phyloP scores from a whole-genome alignment of 2,888 invertebrate species.

The Stictocephala bisonia region DNA sequence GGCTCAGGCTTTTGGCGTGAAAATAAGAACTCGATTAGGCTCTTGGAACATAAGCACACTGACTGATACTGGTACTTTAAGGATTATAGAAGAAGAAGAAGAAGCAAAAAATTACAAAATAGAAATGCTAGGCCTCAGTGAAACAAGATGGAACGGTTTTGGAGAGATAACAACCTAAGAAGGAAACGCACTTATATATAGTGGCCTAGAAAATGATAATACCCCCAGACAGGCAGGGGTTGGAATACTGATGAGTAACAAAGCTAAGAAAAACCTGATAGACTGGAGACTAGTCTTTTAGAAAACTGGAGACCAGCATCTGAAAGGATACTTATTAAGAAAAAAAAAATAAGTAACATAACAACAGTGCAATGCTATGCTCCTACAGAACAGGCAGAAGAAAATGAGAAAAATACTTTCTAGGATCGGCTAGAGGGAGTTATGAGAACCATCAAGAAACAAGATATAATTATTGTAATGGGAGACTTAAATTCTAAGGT shows the following conservation, averaged over 20 bases:
- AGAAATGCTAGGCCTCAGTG: not conserved
- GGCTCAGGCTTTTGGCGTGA: conserved; percentile 7
- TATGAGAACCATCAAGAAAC: not conserved
- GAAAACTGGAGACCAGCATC: too few relatives aligned
- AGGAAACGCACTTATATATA: not conserved
- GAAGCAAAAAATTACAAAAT: conserved; percentile 1
- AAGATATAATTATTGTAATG: conserved; percentile 33
- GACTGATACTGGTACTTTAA: conserved; percentile 16
- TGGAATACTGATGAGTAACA: not conserved
- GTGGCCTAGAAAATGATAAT: not conserved
- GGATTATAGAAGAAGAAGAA: not conserved
- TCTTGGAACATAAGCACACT: conserved; percentile 35
- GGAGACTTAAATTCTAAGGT: conserved; percentile 35
- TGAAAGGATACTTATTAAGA: too few relatives aligned
- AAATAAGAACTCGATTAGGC: conserved; percentile 15
- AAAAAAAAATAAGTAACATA: too few relatives aligned
- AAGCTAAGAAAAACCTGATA: conserved; percentile 12
- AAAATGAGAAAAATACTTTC: conserved; percentile 2
- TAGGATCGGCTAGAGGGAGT: not conserved
- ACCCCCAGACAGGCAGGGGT: not conserved
- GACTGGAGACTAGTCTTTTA: conserved; percentile 44
- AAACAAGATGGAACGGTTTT: conserved; percentile 7
- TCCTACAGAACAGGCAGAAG: conserved; percentile 18
- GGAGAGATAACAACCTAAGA: not conserved
- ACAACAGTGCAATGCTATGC: conserved; percentile 35